Evolutionary conservation across 2,797 vertebrate genomes (phyloP), one percentile per base, ranked within the genome.

Genomic region (Coracias cyanogaster): DNA sequence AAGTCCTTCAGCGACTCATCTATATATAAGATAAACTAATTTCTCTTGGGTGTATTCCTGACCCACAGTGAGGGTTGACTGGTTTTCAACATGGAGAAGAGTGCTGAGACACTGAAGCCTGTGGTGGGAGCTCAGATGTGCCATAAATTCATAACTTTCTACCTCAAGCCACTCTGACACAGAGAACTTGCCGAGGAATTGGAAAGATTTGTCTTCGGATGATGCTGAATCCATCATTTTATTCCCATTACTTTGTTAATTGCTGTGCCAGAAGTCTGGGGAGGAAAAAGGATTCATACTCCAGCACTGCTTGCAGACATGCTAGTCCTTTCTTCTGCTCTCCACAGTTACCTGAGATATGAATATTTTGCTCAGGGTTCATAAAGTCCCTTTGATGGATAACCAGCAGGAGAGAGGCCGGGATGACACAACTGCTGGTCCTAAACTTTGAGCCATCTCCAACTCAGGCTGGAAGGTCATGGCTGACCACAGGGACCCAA

Each of bases 131-230:
- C n/a, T 88, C 43, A 31, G 28, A 54, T 16, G 11, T 66, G 43
- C 49, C 55, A 60, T 71, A 86, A 78, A 57, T 86, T 60, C 70
- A 66, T 15, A 37, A 46, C 12, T 12, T 33, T 70, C 25, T 55
- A 29, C 41, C 31, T 67, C 2, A 0, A 60, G 45, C 52, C 0
- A 0, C 22, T 37, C 60, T 73, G 46, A 31, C 43, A 71, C 0
- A 3, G 37, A 89, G 37, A 93, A 49, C 46, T 78, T 64, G 57
- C 43, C 62, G 31, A 71, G 35, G 60, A 71, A 94, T 67, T 41
- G 58, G 57, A 52, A 67, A 74, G 51, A 57, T 19, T 39, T 49
- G 26, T 74, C 72, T 88, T 93, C 45, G 21, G 51, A 45, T 79
- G 4, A 0, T n/a, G 71, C 54, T 26, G 35, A 88, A 78, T 77